Evolutionary conservation across 2,888 invertebrate genomes (phyloP).

Genomic region (Octonoba sinensis): DNA sequence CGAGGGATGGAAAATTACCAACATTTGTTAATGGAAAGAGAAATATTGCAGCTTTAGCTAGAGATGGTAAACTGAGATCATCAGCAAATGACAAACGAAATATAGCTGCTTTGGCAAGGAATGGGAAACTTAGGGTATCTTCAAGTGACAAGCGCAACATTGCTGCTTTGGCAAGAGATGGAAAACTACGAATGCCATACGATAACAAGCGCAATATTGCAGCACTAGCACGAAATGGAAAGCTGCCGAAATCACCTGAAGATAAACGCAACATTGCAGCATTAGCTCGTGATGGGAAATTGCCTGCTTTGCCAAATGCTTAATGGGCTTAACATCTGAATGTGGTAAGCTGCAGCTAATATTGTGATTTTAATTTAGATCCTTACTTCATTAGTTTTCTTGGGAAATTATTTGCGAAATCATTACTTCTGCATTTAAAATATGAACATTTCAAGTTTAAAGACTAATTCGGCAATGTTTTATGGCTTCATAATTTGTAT

Average conservation of each 20-base stretch:
- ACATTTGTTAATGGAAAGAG: conserved; percentile 7
- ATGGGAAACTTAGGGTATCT: conserved; percentile 15
- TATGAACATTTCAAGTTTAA: too few species aligned
- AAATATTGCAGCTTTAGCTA: conserved; percentile 19
- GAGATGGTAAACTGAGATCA: conserved; percentile 16
- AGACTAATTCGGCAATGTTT: too few species aligned
- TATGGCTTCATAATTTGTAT: too few species aligned
- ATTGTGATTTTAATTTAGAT: too few species aligned
- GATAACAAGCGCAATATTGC: conserved; percentile 50
- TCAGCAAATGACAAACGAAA: conserved; percentile 13
- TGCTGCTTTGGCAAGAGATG: conserved; percentile 12
- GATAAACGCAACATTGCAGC: conserved; percentile 27
- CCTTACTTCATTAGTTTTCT: too few species aligned
- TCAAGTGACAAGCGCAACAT: conserved; percentile 12
- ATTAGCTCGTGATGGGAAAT: conserved; percentile 30
- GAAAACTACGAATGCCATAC: conserved; percentile 12
- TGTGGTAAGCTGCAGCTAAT: too few species aligned
- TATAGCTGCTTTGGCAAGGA: conserved; percentile 24
- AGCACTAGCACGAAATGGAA: conserved; percentile 51
- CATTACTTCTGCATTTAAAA: too few species aligned
- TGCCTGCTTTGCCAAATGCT: background rate
- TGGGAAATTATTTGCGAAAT: too few species aligned
- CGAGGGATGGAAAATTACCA: background rate
- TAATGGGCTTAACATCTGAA: background rate
- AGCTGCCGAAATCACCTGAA: conserved; percentile 8